Conservation (phyloP, 2,113 vertebrate genomes). For the Callaeas wilsoni region DNA sequence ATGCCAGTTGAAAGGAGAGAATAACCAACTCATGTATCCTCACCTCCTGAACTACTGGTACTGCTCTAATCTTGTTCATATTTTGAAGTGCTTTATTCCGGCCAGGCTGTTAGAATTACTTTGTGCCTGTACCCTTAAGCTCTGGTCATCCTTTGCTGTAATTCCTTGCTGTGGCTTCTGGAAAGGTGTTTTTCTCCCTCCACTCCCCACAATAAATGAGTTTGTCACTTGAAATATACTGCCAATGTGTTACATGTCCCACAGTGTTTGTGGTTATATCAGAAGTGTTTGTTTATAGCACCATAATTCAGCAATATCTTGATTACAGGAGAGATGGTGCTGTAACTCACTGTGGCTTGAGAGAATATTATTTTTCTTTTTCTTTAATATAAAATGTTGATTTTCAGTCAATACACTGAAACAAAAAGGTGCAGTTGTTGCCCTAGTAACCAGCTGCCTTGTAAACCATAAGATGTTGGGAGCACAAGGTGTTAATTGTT, state of each 20-base stretch:
- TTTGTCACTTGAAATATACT: conserved; percentile 66
- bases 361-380: conserved; percentile 61
- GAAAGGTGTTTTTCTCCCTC: conserved; percentile 47
- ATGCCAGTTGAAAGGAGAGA: not conserved
- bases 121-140: not conserved
- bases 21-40: not conserved
- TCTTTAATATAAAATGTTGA: conserved; percentile 57
- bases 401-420: conserved; percentile 45
- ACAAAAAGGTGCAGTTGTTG: conserved; percentile 32
- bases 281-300: conserved; percentile 66
- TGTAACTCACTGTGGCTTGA: conserved; percentile 43
- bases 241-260: conserved; percentile 59
- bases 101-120: not conserved
- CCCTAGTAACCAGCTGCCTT: conserved; percentile 50
- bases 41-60: not conserved
- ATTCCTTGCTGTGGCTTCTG: conserved; percentile 32
- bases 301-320: conserved; percentile 65
- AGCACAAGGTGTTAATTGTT: conserved; percentile 58
- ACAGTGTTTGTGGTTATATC: conserved; percentile 61
- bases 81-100: not conserved
- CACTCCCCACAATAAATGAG: conserved; percentile 38
- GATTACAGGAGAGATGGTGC: conserved; percentile 53
- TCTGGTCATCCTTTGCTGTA: not conserved
- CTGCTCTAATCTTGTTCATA: not conserved
- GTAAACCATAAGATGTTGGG: conserved; percentile 14